These are phyloP conservation scores for Aspidapion aeneum DNA, from an alignment of 2,888 invertebrate genomes.

Conservation along the genomic window DNA sequence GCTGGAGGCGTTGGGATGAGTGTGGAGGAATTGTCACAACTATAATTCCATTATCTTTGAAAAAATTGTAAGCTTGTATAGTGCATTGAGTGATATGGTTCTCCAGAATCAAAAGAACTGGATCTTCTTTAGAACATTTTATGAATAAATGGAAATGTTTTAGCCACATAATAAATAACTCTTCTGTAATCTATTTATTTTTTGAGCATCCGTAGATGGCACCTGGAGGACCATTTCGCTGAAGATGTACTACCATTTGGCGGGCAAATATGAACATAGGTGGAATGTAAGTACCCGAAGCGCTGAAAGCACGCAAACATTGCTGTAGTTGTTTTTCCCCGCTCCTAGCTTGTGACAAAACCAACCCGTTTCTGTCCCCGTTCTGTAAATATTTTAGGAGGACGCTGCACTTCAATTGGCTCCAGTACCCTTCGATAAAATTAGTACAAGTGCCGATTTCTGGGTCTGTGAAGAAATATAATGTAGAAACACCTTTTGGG, in stretches of 20 bases:
- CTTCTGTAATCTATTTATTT: constrained; percentile 9
- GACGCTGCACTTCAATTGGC: too few species aligned
- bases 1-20: too few species aligned
- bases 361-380: constrained; percentile 3
- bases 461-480: too few species aligned
- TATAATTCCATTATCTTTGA: too few species aligned
- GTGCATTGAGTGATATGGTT: too few species aligned
- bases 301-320: constrained; percentile 6
- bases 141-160: neutral
- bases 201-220: constrained; percentile 1
- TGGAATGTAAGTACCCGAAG: constrained; percentile 10
- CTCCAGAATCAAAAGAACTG: too few species aligned
- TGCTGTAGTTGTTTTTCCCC: neutral
- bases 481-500: too few species aligned
- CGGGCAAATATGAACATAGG: constrained; percentile 8
- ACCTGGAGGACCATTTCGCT: constrained; percentile 5
- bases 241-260: neutral
- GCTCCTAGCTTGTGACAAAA: constrained; percentile 6
- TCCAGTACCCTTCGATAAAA: too few species aligned
- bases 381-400: neutral
- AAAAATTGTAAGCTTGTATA: too few species aligned
- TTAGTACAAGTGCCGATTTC: too few species aligned
- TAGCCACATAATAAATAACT: constrained; percentile 5
- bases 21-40: too few species aligned
- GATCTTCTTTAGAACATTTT: too few species aligned